These are phyloP conservation scores for Larimichthys crocea DNA, from an alignment of 2,113 vertebrate genomes.

Conservation along the genomic window DNA sequence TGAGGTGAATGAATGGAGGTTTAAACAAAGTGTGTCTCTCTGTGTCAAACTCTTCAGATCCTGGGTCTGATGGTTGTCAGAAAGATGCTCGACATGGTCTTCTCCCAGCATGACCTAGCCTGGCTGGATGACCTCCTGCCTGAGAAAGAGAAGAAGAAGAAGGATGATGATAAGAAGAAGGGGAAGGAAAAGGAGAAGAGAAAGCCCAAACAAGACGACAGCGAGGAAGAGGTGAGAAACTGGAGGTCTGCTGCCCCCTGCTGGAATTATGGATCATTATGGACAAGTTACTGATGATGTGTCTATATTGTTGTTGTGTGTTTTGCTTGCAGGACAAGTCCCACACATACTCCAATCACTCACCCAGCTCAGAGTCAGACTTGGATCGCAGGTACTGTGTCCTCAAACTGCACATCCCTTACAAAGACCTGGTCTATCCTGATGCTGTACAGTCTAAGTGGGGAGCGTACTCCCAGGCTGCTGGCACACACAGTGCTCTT, in stretches of 20 bases:
- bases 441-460: constrained; percentile 75
- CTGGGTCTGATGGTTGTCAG: constrained; percentile 93
- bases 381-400: constrained; percentile 93
- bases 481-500: constrained; percentile 47
- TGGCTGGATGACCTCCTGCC: constrained; percentile 97
- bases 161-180: constrained; percentile 86
- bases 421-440: constrained; percentile 81
- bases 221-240: constrained; percentile 82
- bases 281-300: constrained; percentile 2
- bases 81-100: constrained; percentile 92
- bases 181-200: constrained; percentile 80
- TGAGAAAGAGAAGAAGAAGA: constrained; percentile 94
- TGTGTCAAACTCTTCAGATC: constrained; percentile 83
- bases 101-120: constrained; percentile 95
- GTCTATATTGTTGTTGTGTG: constrained; percentile 21
- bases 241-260: constrained; percentile 69
- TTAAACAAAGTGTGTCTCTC: background rate
- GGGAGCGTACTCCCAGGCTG: constrained; percentile 78
- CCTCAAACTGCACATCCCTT: constrained; percentile 84
- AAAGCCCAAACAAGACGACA: constrained; percentile 71
- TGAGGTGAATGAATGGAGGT: constrained; percentile 11
- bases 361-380: constrained; percentile 89
- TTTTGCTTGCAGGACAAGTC: constrained; percentile 86
- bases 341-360: constrained; percentile 87
- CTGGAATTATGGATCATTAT: constrained; percentile 31